Base-by-base conservation (phyloP, 2,888 invertebrate genomes). In the Megalurothrips usitatus region DNA sequence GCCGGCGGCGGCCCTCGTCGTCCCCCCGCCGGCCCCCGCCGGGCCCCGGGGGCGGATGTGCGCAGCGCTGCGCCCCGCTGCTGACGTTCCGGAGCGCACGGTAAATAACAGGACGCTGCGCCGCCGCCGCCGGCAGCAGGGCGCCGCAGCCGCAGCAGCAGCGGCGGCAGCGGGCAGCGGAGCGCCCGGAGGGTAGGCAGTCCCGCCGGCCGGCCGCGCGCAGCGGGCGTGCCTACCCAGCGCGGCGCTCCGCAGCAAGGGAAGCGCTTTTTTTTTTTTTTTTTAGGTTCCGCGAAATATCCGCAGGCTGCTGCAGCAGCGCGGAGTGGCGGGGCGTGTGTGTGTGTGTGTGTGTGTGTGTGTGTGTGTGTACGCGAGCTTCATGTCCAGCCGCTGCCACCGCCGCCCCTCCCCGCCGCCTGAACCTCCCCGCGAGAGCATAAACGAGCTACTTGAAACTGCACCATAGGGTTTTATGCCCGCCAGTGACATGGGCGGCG, bases 381-480 rank as follows among this genome's bases (percentile, higher is more conserved):
- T 14, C 49, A 9, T 14, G 10, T 49, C 52, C 3, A 2, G 14
- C 52, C 52, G 52, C 14, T 1, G 19, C 52, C 52, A 3, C 52
- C 52, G 14, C 52, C 10, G 52, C 52, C 10, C 6, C 52, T 19
- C 11, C 19, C 58, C 58, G 17, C 58, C 0, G 19, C 58, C 58
- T 0, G 14, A 19, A 58, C 58, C 58, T n/a, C 58, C 58, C 14
- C 52, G 19, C 52, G 52, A 52, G 14, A 52, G 14, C 14, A 52
- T 75, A 75, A 75, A 75, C 68, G 68, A 75, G 68, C 68, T 75
- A 75, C 68, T 75, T 26, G 6, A 26, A 23, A 75, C 68, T 75
- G 68, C 68, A 75, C 68, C 68, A 75, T 75, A 75, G 68, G 68
- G 68, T 75, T 75, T 75, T 75, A 75, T 75, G 68, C 26, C 23